Percentiles rank a stretch among this genome's conserved stretches.
Conservation (phyloP, 2,113 vertebrate species). For the Polypterus senegalus region DNA sequence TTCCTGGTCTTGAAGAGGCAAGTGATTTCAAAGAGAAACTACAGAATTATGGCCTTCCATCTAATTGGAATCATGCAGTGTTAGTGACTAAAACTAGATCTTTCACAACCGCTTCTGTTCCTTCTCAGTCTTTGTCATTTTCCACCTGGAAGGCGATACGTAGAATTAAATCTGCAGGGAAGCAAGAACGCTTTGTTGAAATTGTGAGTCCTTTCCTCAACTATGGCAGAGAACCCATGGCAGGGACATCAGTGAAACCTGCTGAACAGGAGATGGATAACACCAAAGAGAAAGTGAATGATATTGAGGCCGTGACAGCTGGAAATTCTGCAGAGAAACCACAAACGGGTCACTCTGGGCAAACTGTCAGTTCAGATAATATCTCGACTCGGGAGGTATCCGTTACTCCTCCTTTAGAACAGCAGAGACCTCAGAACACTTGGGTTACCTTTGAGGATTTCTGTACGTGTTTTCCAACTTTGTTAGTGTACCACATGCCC, state of each 20-base stretch:
- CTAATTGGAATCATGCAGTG: conserved; percentile 62
- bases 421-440: conserved; percentile 43
- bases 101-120: conserved; percentile 23
- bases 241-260: no score
- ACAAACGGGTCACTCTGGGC: no score
- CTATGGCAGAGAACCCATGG: conserved; percentile 23
- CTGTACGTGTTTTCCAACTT: conserved; percentile 66
- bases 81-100: conserved; percentile 63
- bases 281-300: no score
- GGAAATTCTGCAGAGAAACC: no score
- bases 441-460: conserved; percentile 81
- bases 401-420: conserved; percentile 14
- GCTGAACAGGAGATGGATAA: no score
- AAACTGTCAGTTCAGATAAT: no score
- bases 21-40: conserved; percentile 63
- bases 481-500: conserved; percentile 70
- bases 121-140: no score
- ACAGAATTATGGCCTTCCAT: conserved; percentile 63
- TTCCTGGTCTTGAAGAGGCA: conserved; percentile 34
- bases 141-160: no score
- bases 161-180: no score
- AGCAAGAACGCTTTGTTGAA: conserved; percentile 46
- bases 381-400: no score
- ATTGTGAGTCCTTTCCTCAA: conserved; percentile 52
- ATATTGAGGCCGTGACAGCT: no score